A percentile compares a stretch with the other conserved stretches of the same genome.
Evolutionary conservation across 2,888 invertebrate genomes (phyloP).

Genomic region (Smittia sp.): DNA sequence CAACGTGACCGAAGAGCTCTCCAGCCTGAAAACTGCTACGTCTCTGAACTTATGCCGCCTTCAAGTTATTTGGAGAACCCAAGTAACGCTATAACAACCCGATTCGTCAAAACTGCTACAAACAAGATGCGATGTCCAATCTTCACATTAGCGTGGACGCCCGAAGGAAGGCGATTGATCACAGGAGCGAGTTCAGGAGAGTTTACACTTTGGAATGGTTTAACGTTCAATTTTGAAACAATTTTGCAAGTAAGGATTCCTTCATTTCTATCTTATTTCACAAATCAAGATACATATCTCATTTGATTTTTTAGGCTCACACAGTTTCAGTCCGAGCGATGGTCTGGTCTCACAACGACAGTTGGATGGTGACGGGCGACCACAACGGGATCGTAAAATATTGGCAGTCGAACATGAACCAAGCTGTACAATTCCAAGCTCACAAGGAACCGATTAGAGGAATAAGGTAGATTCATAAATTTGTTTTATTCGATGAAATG

Average conservation of each 20-base stretch:
- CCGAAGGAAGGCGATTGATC: conserved; percentile 94
- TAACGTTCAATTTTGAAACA: conserved; percentile 99
- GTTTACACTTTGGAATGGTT: conserved; percentile 99
- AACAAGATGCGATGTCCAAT: conserved; percentile 99
- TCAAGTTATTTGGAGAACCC: conserved; percentile 92
- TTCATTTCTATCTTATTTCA: background rate
- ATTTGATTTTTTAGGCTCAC: conserved; percentile 73
- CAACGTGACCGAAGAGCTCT: conserved; percentile 81
- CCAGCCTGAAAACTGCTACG: conserved; percentile 94
- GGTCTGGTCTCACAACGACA: conserved; percentile 99
- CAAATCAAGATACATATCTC: background rate
- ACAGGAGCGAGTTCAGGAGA: conserved; percentile 99
- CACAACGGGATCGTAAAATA: conserved; percentile 99
- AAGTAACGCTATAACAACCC: conserved; percentile 90
- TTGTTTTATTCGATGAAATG: conserved; percentile 20
- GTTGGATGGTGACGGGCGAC: conserved; percentile 99
- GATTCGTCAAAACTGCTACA: conserved; percentile 98
- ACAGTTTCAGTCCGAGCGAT: conserved; percentile 98
- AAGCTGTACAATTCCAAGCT: conserved; percentile 99
- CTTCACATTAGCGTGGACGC: conserved; percentile 98
- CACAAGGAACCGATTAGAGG: conserved; percentile 99
- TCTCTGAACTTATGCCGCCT: conserved; percentile 89
- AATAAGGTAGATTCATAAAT: conserved; percentile 72
- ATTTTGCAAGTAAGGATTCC: conserved; percentile 81
- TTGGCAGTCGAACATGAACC: conserved; percentile 99